Percentiles rank a stretch among this genome's conserved stretches.
Evolutionary conservation across 2,113 vertebrate genomes (phyloP).

Genomic region (Phylloscopus trochiloides): DNA sequence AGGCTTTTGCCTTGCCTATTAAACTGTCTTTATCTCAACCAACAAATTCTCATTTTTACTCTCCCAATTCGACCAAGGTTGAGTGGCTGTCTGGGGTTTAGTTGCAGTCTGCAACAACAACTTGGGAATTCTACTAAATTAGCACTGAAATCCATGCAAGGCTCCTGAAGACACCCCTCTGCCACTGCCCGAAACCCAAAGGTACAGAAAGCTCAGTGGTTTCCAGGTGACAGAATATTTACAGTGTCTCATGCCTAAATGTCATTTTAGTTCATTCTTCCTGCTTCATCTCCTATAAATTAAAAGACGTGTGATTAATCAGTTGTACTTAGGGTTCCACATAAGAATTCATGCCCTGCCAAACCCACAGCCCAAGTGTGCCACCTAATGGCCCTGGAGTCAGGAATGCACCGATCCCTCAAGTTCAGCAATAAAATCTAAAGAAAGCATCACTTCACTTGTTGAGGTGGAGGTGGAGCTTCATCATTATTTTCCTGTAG

Average conservation of each 20-base stretch:
- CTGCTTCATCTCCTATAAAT: background rate
- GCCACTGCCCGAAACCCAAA: background rate
- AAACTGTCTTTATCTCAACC: background rate
- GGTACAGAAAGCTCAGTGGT: background rate
- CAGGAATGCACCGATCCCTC: background rate
- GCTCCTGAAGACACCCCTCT: background rate
- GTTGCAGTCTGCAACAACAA: background rate
- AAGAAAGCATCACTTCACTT: background rate
- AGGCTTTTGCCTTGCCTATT: background rate
- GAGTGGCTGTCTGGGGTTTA: background rate
- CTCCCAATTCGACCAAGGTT: background rate
- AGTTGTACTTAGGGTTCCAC: background rate
- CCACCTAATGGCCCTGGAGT: constrained; percentile 25
- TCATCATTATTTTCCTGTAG: background rate
- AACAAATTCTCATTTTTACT: background rate
- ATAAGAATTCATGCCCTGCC: background rate
- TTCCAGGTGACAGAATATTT: background rate
- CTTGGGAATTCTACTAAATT: background rate
- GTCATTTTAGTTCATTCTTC: background rate
- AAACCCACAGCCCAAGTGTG: constrained; percentile 18
- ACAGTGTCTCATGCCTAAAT: background rate
- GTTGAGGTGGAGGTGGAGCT: background rate
- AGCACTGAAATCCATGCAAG: background rate
- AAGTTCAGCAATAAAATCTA: background rate
- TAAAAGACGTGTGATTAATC: background rate